phyloP scores from a whole-genome alignment of 2,888 invertebrate species.

The Osedax fenrisi region DNA sequence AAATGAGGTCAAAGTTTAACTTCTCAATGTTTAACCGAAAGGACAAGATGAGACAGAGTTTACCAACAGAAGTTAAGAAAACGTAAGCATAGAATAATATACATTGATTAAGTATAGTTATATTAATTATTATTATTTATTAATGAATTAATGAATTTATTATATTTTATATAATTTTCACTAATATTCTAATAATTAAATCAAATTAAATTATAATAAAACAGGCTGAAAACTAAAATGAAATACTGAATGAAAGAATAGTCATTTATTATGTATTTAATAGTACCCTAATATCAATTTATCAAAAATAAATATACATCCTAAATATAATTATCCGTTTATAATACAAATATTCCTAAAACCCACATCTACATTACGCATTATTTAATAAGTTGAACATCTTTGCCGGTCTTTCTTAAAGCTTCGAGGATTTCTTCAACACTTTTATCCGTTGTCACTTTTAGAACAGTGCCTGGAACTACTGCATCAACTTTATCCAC shows the following conservation, averaged over 20 bases:
- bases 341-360: not conserved
- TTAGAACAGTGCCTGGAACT: not conserved
- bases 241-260: not conserved
- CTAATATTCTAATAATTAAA: too few species aligned
- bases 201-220: too few species aligned
- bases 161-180: not conserved
- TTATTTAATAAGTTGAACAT: not conserved
- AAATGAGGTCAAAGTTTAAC: not conserved
- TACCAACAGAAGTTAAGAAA: not conserved
- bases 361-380: not conserved
- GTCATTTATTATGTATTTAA: not conserved
- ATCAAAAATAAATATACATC: too few species aligned
- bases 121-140: not conserved
- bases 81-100: not conserved
- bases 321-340: too few species aligned
- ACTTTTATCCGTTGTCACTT: not conserved
- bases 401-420: not conserved
- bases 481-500: not conserved
- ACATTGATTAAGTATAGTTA: not conserved
- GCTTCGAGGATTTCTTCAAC: not conserved
- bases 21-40: not conserved
- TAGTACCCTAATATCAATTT: not conserved
- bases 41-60: not conserved
- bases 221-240: too few species aligned
- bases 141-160: not conserved